Percentiles rank a stretch among this genome's conserved stretches.
Evolutionary conservation across 64 coral and sea anemone genomes (phyloP).

Genomic region (Anthopleura sola): DNA sequence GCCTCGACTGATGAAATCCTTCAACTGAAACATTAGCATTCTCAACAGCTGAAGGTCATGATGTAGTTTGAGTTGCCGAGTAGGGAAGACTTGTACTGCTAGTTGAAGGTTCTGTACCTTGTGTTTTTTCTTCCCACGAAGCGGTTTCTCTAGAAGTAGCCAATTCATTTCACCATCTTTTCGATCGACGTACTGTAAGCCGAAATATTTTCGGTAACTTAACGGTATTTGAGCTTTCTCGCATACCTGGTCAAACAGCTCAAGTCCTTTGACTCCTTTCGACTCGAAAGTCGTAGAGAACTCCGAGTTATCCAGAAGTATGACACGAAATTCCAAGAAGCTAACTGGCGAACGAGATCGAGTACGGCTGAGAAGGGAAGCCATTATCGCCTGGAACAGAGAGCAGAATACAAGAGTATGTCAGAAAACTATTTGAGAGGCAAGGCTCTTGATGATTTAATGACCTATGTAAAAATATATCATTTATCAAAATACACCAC

Average conservation of each 20-base stretch:
- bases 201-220: slow-evolving; percentile 60
- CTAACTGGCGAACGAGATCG: neutral
- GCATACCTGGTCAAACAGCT: slow-evolving; percentile 71
- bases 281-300: slow-evolving; percentile 59
- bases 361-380: neutral
- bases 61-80: slow-evolving; percentile 36
- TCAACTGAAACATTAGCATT: slow-evolving; percentile 14
- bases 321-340: slow-evolving; percentile 61
- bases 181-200: slow-evolving; percentile 63
- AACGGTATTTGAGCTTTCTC: slow-evolving; percentile 51
- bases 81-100: slow-evolving; percentile 73
- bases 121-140: slow-evolving; percentile 28
- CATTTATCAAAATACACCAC: slow-evolving; percentile 4
- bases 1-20: slow-evolving; percentile 49
- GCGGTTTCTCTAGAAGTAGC: slow-evolving; percentile 66
- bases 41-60: neutral
- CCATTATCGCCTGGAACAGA: neutral
- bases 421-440: neutral
- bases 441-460: neutral
- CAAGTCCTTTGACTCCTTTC: slow-evolving; percentile 19
- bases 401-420: neutral
- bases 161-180: slow-evolving; percentile 75
- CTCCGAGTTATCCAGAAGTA: slow-evolving; percentile 77
- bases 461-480: neutral
- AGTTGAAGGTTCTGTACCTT: slow-evolving; percentile 63